Percentiles rank a stretch among this genome's conserved stretches.
phyloP scores from a whole-genome alignment of 2,888 invertebrate species.

The Aplocera efformata region DNA sequence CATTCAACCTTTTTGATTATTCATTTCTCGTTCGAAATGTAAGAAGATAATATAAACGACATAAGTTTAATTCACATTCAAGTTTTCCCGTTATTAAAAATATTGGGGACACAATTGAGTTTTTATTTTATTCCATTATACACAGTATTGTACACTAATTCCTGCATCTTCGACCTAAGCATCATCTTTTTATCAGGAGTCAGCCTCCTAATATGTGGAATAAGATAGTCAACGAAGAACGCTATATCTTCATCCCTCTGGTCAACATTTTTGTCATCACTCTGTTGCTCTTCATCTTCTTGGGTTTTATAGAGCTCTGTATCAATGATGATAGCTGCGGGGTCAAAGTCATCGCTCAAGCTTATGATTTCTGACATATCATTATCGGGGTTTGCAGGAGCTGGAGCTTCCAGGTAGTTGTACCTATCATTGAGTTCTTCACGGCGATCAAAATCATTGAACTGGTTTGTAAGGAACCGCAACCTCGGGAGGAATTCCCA shows the following conservation, averaged over 20 bases:
- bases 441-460: slow-evolving; percentile 65
- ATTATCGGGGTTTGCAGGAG: not conserved
- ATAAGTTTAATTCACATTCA: too few relatives aligned
- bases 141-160: slow-evolving; percentile 71
- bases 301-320: slow-evolving; percentile 74
- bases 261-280: slow-evolving; percentile 31
- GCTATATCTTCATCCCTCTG: slow-evolving; percentile 70
- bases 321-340: slow-evolving; percentile 70
- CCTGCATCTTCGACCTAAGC: slow-evolving; percentile 74
- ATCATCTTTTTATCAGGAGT: slow-evolving; percentile 71
- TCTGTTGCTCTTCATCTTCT: slow-evolving; percentile 62
- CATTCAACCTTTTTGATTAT: too few relatives aligned
- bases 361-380: slow-evolving; percentile 24
- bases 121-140: slow-evolving; percentile 53
- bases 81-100: slow-evolving; percentile 31
- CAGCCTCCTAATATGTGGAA: slow-evolving; percentile 70
- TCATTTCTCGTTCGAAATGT: too few relatives aligned
- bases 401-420: slow-evolving; percentile 48
- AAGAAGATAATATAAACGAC: too few relatives aligned
- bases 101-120: too few relatives aligned
- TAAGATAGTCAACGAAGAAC: slow-evolving; percentile 68
- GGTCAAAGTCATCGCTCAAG: slow-evolving; percentile 63
- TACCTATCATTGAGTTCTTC: slow-evolving; percentile 48
- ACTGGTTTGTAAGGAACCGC: slow-evolving; percentile 67
- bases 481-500: slow-evolving; percentile 68